Evolutionary conservation across 2,888 invertebrate genomes (phyloP).

Genomic region (Microplitis manilae): DNA sequence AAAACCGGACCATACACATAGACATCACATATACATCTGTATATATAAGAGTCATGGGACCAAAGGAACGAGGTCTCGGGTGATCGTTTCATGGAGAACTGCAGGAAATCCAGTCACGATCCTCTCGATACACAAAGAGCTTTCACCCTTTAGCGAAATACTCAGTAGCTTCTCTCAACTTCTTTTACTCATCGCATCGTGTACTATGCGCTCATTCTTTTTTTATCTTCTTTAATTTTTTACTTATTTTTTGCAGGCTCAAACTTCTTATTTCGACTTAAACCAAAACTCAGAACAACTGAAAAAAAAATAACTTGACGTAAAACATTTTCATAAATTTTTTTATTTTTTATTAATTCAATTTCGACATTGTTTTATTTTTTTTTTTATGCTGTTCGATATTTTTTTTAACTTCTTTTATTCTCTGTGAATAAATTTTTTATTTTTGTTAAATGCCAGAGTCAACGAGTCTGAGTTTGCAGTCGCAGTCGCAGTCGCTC

Average conservation of each 20-base stretch:
- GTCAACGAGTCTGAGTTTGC: background rate
- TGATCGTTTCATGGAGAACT: slow-evolving; percentile 29
- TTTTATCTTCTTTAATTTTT: slow-evolving; percentile 22
- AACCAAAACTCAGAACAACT: slow-evolving; percentile 7
- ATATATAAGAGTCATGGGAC: slow-evolving; percentile 23
- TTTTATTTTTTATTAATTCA: slow-evolving; percentile 34
- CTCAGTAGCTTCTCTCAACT: slow-evolving; percentile 33
- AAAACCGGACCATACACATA: slow-evolving; percentile 33
- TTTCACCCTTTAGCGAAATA: slow-evolving; percentile 46
- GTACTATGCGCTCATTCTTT: slow-evolving; percentile 4
- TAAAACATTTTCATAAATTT: slow-evolving; percentile 17
- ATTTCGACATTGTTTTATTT: slow-evolving; percentile 13
- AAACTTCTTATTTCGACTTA: background rate
- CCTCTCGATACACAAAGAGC: slow-evolving; percentile 39
- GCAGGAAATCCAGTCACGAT: slow-evolving; percentile 40
- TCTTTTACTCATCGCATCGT: slow-evolving; percentile 7
- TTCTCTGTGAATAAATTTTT: slow-evolving; percentile 3
- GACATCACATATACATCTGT: slow-evolving; percentile 14
- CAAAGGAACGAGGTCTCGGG: slow-evolving; percentile 18
- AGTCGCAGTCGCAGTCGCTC: slow-evolving; percentile 8
- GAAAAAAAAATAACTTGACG: too few relatives aligned
- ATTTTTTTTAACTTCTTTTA: slow-evolving; percentile 14
- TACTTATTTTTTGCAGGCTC: background rate
- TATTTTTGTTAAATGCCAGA: background rate
- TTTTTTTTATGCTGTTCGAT: background rate